Base-by-base conservation (phyloP, 2,113 vertebrate species). In the Falcunculus frontatus region DNA sequence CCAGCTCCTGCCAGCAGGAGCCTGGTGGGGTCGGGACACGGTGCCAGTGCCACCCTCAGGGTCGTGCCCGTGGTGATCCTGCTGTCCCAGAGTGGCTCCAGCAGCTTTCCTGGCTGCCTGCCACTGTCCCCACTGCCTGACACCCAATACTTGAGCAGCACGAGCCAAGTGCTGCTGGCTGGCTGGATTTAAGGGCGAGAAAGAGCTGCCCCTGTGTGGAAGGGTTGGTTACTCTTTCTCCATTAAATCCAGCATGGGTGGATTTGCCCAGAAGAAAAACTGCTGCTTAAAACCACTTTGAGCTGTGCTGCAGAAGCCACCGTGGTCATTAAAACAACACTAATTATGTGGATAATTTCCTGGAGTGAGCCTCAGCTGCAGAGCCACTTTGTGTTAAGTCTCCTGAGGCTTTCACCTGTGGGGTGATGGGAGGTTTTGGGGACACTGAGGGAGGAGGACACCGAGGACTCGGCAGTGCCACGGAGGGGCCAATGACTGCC, bases 401-500 rank as follows among this genome's bases (percentile, higher is more conserved):
- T 49, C 27, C 30, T 13, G 78, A 78, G 82, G 56, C n/a, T 50
- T 52, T 65, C 63, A 8, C 21, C n/a, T 6, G 47, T 4, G 33
- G 49, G 50, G 16, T 23, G 29, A 22, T 0, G 3, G 0, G 12
- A 23, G 33, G 6, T 27, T 73, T 60, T 29, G 8, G 84, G 55
- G 77, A 59, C 2, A 0, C 1, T 2, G 9, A 3, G 16, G 47
- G 44, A 16, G 17, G 82, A 64, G 77, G 72, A 82, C 67, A 4
- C 2, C 4, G 84, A 68, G 69, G 69, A 91, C 35, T 72, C 17
- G 3, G 81, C 81, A 8, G 64, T 59, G 65, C 60, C 77, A 67
- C 27, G 4, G 82, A 59, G 89, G 82, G 59, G 46, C 72, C 72
- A 42, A 89, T 97, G 98, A 98, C 98, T 98, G 98, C 98, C 99